Percentiles rank a stretch among this genome's conserved stretches.
Conservation (phyloP, 2,888 invertebrate species). For the Dione juno region DNA sequence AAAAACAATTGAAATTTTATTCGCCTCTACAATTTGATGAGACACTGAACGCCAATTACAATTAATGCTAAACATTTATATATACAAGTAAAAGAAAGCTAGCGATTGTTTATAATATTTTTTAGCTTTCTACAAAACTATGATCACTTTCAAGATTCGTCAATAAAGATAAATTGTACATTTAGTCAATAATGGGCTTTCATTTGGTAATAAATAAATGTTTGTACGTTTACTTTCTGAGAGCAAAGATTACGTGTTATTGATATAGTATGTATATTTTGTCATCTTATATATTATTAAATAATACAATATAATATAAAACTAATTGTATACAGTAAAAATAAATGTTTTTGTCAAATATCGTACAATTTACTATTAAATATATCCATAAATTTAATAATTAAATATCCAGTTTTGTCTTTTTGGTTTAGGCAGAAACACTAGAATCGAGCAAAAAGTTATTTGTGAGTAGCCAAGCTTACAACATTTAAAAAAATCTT, state of each 20-base stretch:
- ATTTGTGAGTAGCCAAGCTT: too few species aligned
- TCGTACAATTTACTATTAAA: too few species aligned
- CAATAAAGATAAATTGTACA: slow-evolving; percentile 42
- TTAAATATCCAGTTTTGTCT: too few species aligned
- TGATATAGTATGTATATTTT: slow-evolving; percentile 3
- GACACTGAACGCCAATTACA: slow-evolving; percentile 4
- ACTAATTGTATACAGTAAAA: too few species aligned
- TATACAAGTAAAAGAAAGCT: slow-evolving; percentile 46
- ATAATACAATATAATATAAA: too few species aligned
- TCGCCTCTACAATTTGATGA: slow-evolving; percentile 4
- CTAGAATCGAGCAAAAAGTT: too few species aligned
- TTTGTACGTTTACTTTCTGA: slow-evolving; percentile 24
- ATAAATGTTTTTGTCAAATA: too few species aligned
- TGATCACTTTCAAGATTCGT: slow-evolving; percentile 33
- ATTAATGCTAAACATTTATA: background rate
- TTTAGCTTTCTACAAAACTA: slow-evolving; percentile 45
- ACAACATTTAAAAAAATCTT: too few species aligned
- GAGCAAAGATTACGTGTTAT: slow-evolving; percentile 12
- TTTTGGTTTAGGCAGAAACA: too few species aligned
- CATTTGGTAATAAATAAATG: slow-evolving; percentile 32
- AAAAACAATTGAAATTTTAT: slow-evolving; percentile 8
- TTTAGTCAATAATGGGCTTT: slow-evolving; percentile 34
- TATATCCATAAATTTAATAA: too few species aligned
- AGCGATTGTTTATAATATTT: slow-evolving; percentile 39
- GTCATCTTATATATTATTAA: background rate